Evolutionary conservation across 1,140 invertebrate species (phyloP).

Genomic region (Drosophila santomea): DNA sequence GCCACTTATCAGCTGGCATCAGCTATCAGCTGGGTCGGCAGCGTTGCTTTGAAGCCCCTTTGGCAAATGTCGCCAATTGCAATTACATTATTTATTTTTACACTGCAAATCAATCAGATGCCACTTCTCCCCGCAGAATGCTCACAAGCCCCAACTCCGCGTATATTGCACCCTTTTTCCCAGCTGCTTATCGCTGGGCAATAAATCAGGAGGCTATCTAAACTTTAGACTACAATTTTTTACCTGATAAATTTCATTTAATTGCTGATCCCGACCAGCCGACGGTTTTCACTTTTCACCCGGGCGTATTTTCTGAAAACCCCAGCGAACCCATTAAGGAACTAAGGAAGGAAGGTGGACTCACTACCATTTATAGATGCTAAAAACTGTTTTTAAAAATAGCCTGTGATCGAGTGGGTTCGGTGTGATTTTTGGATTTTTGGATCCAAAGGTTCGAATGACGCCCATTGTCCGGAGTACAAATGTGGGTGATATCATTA

Average conservation of each 20-base stretch:
- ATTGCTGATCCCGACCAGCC: conserved; percentile 53
- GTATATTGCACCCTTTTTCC: conserved; percentile 30
- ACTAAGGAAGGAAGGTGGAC: no score
- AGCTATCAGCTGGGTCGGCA: conserved; percentile 38
- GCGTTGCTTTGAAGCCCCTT: conserved; percentile 58
- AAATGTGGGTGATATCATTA: conserved; percentile 27
- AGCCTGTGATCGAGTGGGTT: neutral
- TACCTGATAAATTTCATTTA: conserved; percentile 79
- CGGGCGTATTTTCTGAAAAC: neutral
- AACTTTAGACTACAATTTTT: conserved; percentile 67
- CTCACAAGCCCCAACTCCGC: neutral
- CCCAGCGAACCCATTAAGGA: neutral
- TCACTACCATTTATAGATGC: neutral
- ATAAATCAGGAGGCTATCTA: conserved; percentile 84
- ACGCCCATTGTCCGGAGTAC: conserved; percentile 12
- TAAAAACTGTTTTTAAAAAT: neutral
- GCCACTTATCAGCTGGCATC: neutral
- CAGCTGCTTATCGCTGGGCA: conserved; percentile 59
- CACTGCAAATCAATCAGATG: conserved; percentile 73
- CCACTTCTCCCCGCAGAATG: conserved; percentile 30
- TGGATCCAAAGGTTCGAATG: conserved; percentile 7
- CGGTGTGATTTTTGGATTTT: conserved; percentile 3
- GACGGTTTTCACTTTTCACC: conserved; percentile 54
- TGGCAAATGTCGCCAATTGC: conserved; percentile 53
- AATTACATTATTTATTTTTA: conserved; percentile 76